Base-by-base conservation (phyloP, 1,140 invertebrate species). In the Drosophila setifemur region DNA sequence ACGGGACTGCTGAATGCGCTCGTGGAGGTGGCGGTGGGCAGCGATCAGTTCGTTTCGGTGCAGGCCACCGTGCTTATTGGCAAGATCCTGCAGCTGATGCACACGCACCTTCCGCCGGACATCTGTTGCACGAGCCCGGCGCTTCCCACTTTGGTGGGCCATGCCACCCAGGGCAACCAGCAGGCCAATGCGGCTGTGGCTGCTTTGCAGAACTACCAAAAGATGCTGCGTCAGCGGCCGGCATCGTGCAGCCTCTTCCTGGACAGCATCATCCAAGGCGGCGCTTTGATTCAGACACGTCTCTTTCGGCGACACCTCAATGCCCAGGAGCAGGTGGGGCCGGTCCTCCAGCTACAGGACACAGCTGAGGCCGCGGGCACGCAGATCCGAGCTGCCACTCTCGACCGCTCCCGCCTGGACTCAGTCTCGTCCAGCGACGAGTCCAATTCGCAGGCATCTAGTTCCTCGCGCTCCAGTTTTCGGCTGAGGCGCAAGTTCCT, bases 1-100 rank as follows among this genome's bases (percentile, higher is more conserved):
- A 95, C 94, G 57, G 97, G 97, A 33, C 89, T 99, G 7, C 92
- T 98, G 35, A 95, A 96, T 87, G 97, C 97, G 8, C 92, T 99
- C 28, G 95, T 96, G 8, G 96, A 98, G 92, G 97, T 98, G 3
- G 96, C 98, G 72, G 95, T 97, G 4, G 95, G 95, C 19, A 95
- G 95, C 70, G 97, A 97, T 87, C 95, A 95, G 4, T 95, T 96
- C 83, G 94, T 98, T 61, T 97, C 96, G 29, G 95, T 98, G 29
- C 93, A 96, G 52, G 96, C 97, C 18, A 98, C 97, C 1, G 95
- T 99, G 47, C 91, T 99, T 11, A 91, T 99, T 39, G 96, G 94
- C 91, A 96, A 97, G 91, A 91, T 98, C 25, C 90, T 98, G 48
- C 95, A 98, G 91, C 92, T 98, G 74, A 94, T 96, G 73, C 96